Evolutionary conservation across 2,797 vertebrate species (phyloP).

Genomic region (Pristis pectinata): DNA sequence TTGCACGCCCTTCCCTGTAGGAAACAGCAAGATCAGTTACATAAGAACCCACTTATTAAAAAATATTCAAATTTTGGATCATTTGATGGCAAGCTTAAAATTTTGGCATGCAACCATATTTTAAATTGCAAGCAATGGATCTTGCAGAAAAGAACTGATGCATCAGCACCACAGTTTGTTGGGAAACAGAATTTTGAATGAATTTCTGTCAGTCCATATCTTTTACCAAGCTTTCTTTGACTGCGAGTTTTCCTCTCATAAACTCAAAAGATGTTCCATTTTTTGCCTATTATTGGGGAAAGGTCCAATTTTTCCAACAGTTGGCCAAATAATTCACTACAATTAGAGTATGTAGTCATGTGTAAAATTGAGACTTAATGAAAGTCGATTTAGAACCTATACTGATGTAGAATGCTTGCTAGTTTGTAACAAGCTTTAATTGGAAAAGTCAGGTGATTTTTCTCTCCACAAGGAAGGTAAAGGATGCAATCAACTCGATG

Average conservation of each 20-base stretch:
- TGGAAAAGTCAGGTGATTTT: not conserved
- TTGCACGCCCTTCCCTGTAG: not conserved
- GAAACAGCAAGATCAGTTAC: not conserved
- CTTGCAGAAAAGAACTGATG: not conserved
- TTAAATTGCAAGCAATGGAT: not conserved
- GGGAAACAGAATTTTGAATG: not conserved
- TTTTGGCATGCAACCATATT: not conserved
- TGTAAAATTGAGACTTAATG: conserved; percentile 20
- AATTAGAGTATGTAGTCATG: not conserved
- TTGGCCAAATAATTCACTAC: not conserved
- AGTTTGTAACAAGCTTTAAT: not conserved
- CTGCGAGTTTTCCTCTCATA: not conserved
- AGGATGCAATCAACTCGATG: not conserved
- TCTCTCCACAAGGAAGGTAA: not conserved
- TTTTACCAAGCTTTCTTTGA: not conserved
- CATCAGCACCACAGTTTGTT: not conserved
- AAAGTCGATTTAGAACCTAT: not conserved
- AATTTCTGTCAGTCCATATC: not conserved
- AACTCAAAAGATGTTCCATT: not conserved
- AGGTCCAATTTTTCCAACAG: not conserved
- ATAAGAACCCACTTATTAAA: not conserved
- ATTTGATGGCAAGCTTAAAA: not conserved
- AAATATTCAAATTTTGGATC: not conserved
- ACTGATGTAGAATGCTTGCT: not conserved
- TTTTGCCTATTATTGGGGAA: not conserved